Evolutionary conservation across 2,888 invertebrate genomes (phyloP).

Genomic region (Caenorhabditis afra): DNA sequence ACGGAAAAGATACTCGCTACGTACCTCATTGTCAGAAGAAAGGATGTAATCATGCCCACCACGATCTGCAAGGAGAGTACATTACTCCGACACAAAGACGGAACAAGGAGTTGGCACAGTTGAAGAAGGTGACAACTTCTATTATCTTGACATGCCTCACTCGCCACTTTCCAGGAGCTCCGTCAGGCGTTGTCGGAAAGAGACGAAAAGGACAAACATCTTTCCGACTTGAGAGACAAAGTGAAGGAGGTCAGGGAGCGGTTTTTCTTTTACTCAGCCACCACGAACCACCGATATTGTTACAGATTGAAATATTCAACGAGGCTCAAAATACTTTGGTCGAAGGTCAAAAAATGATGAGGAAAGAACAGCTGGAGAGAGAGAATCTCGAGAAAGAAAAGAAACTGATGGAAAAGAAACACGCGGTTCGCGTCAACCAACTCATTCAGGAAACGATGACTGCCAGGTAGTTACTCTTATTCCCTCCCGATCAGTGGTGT

Average conservation of each 20-base stretch:
- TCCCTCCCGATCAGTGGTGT: too few relatives aligned
- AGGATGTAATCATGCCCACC: constrained; percentile 74
- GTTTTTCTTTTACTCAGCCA: too few relatives aligned
- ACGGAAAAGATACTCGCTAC: constrained; percentile 77
- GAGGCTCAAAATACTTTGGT: constrained; percentile 60
- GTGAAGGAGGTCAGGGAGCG: constrained; percentile 76
- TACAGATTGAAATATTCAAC: constrained; percentile 68
- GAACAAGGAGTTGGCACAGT: constrained; percentile 64
- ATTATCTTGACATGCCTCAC: constrained; percentile 21
- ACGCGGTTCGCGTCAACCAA: constrained; percentile 77
- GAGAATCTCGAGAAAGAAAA: constrained; percentile 71
- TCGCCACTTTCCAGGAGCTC: constrained; percentile 69
- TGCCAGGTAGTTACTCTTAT: constrained; percentile 70
- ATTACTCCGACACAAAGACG: constrained; percentile 79
- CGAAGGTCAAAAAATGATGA: constrained; percentile 65
- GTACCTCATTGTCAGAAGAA: constrained; percentile 78
- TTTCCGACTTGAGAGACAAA: constrained; percentile 76
- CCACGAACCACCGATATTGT: constrained; percentile 6
- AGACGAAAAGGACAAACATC: constrained; percentile 77
- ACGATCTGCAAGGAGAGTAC: constrained; percentile 70
- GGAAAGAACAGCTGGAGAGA: constrained; percentile 55
- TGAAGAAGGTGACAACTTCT: constrained; percentile 49
- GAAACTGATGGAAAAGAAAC: constrained; percentile 72
- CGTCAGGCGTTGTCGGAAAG: constrained; percentile 67
- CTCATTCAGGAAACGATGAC: constrained; percentile 77